Conservation (phyloP, 2,113 vertebrate species). For the Mesoclemmys tuberculata region DNA sequence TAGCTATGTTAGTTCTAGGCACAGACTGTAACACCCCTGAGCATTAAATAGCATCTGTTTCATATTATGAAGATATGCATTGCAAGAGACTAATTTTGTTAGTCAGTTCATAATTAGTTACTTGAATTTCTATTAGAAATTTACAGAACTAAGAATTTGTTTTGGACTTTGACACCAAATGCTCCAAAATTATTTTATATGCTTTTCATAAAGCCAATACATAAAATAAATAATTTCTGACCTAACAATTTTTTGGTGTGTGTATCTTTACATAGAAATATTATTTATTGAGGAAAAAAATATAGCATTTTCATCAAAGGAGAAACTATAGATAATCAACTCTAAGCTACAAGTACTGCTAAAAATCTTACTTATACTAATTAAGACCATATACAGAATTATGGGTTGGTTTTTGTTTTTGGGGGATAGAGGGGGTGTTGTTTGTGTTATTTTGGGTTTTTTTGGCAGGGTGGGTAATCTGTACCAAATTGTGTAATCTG, state of each 20-base stretch:
- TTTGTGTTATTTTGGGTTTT: background rate
- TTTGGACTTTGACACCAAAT: background rate
- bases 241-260: background rate
- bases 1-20: slow-evolving; percentile 47
- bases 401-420: no score
- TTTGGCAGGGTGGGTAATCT: background rate
- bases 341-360: background rate
- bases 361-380: background rate
- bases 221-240: background rate
- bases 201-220: background rate
- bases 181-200: background rate
- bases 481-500: background rate
- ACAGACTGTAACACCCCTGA: background rate
- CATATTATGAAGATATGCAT: slow-evolving; percentile 19
- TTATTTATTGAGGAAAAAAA: background rate
- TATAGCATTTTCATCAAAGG: background rate
- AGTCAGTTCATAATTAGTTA: slow-evolving; percentile 44
- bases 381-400: no score
- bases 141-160: background rate
- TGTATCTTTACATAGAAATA: background rate
- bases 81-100: slow-evolving; percentile 27
- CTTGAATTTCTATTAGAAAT: background rate
- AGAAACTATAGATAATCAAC: background rate
- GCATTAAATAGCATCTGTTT: slow-evolving; percentile 43
- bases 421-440: no score